phyloP scores from a whole-genome alignment of 2,888 invertebrate genomes.

The Drosophila mimica region DNA sequence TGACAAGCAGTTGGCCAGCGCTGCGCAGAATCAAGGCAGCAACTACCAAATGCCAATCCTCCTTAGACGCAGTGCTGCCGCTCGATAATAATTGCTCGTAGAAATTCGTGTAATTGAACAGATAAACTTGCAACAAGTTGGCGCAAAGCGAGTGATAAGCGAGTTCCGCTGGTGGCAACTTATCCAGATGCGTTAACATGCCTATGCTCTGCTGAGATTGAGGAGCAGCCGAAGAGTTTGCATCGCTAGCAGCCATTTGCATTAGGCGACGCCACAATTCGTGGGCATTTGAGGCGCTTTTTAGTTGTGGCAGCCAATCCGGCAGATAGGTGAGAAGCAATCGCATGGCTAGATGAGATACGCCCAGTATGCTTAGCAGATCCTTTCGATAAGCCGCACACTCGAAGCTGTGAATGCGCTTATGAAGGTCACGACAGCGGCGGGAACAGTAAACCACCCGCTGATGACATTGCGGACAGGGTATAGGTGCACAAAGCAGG shows the following conservation, averaged over 20 bases:
- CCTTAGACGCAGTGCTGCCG: conserved; percentile 57
- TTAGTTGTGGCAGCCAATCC: conserved; percentile 85
- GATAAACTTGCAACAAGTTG: conserved; percentile 88
- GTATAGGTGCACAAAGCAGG: conserved; percentile 87
- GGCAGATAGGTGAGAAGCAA: conserved; percentile 86
- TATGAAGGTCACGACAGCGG: conserved; percentile 87
- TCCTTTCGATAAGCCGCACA: conserved; percentile 88
- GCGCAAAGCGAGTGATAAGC: conserved; percentile 83
- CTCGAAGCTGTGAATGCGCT: conserved; percentile 89
- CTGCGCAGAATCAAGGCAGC: conserved; percentile 90
- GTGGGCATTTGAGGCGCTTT: background rate
- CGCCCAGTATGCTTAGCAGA: conserved; percentile 91
- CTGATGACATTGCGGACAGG: conserved; percentile 89
- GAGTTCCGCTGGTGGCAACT: conserved; percentile 87
- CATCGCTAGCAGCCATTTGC: background rate
- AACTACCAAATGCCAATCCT: conserved; percentile 85
- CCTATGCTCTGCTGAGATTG: conserved; percentile 62
- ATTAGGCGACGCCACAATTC: conserved; percentile 67
- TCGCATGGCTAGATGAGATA: conserved; percentile 86
- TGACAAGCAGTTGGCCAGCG: conserved; percentile 91
- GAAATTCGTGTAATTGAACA: conserved; percentile 88
- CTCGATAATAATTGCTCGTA: conserved; percentile 86
- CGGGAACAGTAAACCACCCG: conserved; percentile 89
- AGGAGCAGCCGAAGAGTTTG: background rate
- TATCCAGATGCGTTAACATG: conserved; percentile 89